Percentiles rank a stretch among this genome's conserved stretches.
These are phyloP conservation scores for Streblospio benedicti DNA, from an alignment of 1,140 invertebrate species.

Conservation along the genomic window DNA sequence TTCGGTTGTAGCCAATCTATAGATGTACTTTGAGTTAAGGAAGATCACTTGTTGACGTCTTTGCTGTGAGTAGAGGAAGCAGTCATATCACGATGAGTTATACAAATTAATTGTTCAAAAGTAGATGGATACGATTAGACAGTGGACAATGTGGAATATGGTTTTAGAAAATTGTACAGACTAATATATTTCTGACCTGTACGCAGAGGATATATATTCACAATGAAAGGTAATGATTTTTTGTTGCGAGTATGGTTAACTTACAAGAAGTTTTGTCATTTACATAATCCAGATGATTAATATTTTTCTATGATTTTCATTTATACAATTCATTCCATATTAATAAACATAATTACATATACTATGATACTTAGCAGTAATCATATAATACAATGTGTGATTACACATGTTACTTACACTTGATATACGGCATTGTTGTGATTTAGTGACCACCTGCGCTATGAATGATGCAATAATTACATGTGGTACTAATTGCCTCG, in stretches of 20 bases:
- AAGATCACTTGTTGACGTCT: no score
- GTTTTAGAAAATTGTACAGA: no score
- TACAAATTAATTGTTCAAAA: no score
- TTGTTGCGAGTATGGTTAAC: slow-evolving; percentile 71
- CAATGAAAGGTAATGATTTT: no score
- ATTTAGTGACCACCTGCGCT: slow-evolving; percentile 23
- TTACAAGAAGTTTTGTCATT: not conserved
- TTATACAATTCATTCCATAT: not conserved
- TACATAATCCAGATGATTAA: not conserved
- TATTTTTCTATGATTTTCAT: not conserved
- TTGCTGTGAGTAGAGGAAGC: no score
- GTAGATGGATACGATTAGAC: slow-evolving; percentile 86
- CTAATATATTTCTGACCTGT: no score
- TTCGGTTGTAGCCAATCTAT: no score
- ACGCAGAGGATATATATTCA: no score
- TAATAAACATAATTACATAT: not conserved
- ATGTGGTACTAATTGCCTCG: no score
- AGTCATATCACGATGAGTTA: no score
- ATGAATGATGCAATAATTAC: not conserved
- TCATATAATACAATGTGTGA: slow-evolving; percentile 23
- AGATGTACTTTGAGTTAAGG: no score
- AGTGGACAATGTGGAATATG: slow-evolving; percentile 96
- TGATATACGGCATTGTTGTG: slow-evolving; percentile 62
- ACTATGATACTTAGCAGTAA: slow-evolving; percentile 6
- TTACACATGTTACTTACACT: slow-evolving; percentile 71